A percentile compares a stretch with the other conserved stretches of the same genome.
phyloP scores from a whole-genome alignment of 2,888 invertebrate genomes.

The Volucella bombylans region DNA sequence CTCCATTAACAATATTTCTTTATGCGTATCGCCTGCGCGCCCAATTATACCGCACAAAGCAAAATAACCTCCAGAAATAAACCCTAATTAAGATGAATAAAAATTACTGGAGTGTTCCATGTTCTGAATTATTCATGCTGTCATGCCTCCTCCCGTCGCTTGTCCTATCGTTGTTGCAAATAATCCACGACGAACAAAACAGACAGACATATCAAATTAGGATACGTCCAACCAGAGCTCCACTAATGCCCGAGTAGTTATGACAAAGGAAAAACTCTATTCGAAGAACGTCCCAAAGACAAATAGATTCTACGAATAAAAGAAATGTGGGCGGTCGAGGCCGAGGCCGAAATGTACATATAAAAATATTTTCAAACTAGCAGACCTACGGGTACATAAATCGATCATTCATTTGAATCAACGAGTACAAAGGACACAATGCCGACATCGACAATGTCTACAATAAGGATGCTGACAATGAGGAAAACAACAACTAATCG shows the following conservation, averaged over 20 bases:
- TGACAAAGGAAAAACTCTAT: constrained; percentile 29
- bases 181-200: constrained; percentile 22
- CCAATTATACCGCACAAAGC: constrained; percentile 54
- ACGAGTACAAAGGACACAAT: constrained; percentile 17
- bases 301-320: constrained; percentile 37
- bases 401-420: constrained; percentile 68
- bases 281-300: constrained; percentile 27
- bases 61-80: constrained; percentile 47
- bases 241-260: constrained; percentile 44
- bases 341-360: not conserved
- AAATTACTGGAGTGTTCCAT: constrained; percentile 66
- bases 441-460: constrained; percentile 15
- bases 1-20: constrained; percentile 32
- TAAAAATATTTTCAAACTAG: constrained; percentile 14
- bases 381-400: constrained; percentile 60
- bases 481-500: not conserved
- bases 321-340: not conserved
- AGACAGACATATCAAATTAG: constrained; percentile 53
- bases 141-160: not conserved
- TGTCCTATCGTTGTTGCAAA: constrained; percentile 13
- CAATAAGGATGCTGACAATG: not conserved
- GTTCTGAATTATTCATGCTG: constrained; percentile 68
- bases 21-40: constrained; percentile 50
- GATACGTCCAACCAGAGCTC: constrained; percentile 16
- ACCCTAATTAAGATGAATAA: constrained; percentile 72